Evolutionary conservation across 2,113 vertebrate genomes (phyloP).

Genomic region (Pristiophorus japonicus): DNA sequence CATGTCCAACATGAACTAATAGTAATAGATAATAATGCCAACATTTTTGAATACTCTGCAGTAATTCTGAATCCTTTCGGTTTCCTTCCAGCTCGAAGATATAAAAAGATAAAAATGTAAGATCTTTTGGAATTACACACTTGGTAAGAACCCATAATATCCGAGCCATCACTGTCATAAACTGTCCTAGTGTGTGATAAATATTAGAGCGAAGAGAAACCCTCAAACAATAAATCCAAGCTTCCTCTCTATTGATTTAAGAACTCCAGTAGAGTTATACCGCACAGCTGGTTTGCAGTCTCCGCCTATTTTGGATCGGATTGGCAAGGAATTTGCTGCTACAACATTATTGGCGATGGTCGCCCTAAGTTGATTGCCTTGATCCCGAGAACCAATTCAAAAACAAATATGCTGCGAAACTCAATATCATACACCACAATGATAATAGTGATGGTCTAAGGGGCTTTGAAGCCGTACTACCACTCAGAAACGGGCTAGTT

Average conservation of each 20-base stretch:
- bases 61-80: neutral
- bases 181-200: neutral
- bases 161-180: neutral
- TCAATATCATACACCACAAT: neutral
- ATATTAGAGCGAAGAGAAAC: neutral
- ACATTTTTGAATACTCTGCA: neutral
- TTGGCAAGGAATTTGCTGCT: neutral
- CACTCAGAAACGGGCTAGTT: no score
- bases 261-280: neutral
- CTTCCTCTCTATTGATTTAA: neutral
- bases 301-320: neutral
- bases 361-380: neutral
- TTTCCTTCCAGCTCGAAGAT: conserved; percentile 1
- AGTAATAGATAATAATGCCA: neutral
- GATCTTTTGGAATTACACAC: neutral
- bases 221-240: neutral
- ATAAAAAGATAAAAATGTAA: neutral
- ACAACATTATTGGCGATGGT: neutral
- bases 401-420: neutral
- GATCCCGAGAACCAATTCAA: neutral
- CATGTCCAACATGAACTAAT: neutral
- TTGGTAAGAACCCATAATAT: neutral
- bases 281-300: neutral
- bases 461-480: no score
- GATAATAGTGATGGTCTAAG: no score